Percentiles rank a stretch among this genome's conserved stretches.
These are phyloP conservation scores for Hyperoodon ampullatus DNA, from an alignment of 2,113 vertebrate species.

Conservation along the genomic window DNA sequence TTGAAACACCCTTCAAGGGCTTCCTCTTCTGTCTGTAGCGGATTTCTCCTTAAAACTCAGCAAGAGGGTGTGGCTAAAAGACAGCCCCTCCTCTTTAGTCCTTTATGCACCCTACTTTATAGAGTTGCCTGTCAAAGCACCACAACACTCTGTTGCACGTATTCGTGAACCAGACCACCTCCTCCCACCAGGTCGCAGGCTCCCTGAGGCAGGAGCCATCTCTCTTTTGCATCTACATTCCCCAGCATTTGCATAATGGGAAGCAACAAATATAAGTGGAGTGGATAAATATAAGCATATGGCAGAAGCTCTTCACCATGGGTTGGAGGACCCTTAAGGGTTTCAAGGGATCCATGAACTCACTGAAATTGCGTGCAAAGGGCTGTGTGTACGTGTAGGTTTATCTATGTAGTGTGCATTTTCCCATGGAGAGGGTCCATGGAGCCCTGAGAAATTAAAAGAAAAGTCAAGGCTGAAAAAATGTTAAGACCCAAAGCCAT, in stretches of 20 bases:
- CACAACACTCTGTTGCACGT: background rate
- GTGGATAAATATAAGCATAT: background rate
- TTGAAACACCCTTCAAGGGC: background rate
- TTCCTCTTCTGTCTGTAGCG: background rate
- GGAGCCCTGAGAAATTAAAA: background rate
- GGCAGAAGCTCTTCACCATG: background rate
- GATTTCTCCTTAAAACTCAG: background rate
- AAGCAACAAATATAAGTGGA: background rate
- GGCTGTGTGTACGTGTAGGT: rapidly evolving
- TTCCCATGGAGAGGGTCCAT: background rate
- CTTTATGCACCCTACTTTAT: background rate
- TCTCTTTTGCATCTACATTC: background rate
- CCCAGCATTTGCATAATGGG: background rate
- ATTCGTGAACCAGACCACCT: background rate
- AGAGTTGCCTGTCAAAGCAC: background rate
- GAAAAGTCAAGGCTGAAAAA: background rate
- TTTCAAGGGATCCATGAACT: background rate
- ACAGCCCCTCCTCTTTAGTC: background rate
- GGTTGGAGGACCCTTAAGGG: background rate
- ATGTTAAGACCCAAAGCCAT: background rate
- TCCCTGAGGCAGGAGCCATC: background rate
- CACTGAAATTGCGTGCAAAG: background rate
- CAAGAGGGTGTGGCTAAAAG: background rate
- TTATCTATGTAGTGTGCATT: background rate
- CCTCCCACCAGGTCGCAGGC: background rate